These are phyloP conservation scores for Centropus bengalensis DNA, from an alignment of 2,113 vertebrate species.

Conservation along the genomic window DNA sequence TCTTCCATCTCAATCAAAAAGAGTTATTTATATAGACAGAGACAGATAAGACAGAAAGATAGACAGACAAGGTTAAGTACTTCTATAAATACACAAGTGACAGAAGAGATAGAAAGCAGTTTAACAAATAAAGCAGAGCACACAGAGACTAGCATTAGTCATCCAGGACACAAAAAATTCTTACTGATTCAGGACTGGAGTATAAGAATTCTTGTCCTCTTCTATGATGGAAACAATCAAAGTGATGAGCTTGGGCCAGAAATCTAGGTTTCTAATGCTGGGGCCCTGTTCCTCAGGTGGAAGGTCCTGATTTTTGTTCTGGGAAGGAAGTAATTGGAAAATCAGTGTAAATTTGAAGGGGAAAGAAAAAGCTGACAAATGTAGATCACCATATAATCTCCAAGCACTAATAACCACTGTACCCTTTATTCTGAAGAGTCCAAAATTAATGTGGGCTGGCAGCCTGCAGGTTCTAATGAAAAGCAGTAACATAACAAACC, in stretches of 20 bases:
- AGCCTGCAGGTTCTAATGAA: background rate
- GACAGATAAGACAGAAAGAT: slow-evolving; percentile 80
- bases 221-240: slow-evolving; percentile 98
- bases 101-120: slow-evolving; percentile 62
- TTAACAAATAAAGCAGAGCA: slow-evolving; percentile 30
- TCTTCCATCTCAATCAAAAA: slow-evolving; percentile 75
- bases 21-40: slow-evolving; percentile 78
- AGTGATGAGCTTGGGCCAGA: slow-evolving; percentile 99
- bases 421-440: background rate
- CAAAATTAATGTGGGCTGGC: background rate
- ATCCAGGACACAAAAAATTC: slow-evolving; percentile 16
- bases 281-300: slow-evolving; percentile 94
- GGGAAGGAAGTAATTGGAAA: background rate
- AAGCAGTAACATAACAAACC: background rate
- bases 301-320: slow-evolving; percentile 88
- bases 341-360: background rate
- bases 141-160: background rate
- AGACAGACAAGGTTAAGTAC: slow-evolving; percentile 73
- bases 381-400: background rate
- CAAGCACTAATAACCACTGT: background rate
- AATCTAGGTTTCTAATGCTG: slow-evolving; percentile 94
- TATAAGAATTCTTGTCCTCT: slow-evolving; percentile 96
- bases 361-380: background rate
- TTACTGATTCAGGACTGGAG: slow-evolving; percentile 96
- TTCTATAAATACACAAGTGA: slow-evolving; percentile 65